Conservation (phyloP, 2,113 vertebrate species). For the Mustelus asterias region DNA sequence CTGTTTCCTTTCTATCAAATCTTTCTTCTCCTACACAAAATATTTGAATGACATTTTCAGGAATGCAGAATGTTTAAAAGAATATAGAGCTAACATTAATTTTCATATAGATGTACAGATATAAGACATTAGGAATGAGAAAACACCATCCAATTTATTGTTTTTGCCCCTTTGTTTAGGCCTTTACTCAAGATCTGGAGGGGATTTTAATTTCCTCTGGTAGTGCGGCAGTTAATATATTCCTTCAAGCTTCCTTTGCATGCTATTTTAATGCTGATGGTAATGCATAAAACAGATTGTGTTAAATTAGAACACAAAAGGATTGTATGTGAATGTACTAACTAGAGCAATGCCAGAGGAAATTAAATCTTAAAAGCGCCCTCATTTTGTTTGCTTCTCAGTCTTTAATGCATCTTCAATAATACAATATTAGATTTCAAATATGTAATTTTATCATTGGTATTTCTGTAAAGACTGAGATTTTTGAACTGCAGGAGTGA, state of each 20-base stretch:
- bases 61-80: neutral
- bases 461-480: neutral
- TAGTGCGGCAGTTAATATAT: neutral
- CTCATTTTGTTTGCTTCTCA: neutral
- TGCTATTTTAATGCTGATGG: neutral
- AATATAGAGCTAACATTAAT: neutral
- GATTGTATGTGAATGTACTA: neutral
- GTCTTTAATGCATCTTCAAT: neutral
- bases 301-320: neutral
- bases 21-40: conserved; percentile 54
- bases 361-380: neutral
- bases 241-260: neutral
- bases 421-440: neutral
- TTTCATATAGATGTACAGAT: neutral
- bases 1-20: conserved; percentile 51
- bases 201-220: neutral
- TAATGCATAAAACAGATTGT: neutral
- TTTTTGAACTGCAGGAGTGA: neutral
- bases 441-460: neutral
- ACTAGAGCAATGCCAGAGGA: neutral
- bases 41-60: neutral
- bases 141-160: neutral
- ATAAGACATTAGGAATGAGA: neutral
- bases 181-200: neutral
- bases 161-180: neutral